Conservation (phyloP, 2,888 invertebrate species). For the Toxonevra muliebris region DNA sequence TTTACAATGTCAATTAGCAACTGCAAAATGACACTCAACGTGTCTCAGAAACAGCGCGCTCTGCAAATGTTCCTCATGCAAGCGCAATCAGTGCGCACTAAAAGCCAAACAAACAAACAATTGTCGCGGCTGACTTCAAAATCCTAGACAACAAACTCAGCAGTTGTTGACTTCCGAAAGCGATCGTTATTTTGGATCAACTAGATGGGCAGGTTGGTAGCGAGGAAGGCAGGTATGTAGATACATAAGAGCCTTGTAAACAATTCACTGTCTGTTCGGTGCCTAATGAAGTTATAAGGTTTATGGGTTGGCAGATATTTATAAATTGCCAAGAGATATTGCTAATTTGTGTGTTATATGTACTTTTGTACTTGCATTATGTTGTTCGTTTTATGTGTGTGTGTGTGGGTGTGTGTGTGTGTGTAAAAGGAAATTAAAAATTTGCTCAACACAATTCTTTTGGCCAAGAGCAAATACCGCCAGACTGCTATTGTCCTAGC, state of each 20-base stretch:
- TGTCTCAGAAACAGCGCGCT: constrained; percentile 39
- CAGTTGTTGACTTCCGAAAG: constrained; percentile 15
- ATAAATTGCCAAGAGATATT: not conserved
- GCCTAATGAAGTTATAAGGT: not conserved
- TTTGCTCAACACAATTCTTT: too few relatives aligned
- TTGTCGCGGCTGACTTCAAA: constrained; percentile 29
- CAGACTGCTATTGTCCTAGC: too few relatives aligned
- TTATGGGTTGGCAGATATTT: not conserved
- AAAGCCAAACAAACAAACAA: constrained; percentile 39
- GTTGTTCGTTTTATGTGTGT: too few relatives aligned
- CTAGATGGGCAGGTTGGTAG: not conserved
- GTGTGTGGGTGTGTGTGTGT: too few relatives aligned
- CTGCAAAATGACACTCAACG: constrained; percentile 64
- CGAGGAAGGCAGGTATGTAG: not conserved
- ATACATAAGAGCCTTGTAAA: not conserved
- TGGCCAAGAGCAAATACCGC: too few relatives aligned
- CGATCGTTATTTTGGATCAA: not conserved
- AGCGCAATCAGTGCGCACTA: constrained; percentile 60
- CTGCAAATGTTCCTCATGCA: constrained; percentile 36
- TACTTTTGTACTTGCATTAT: too few relatives aligned
- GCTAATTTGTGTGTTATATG: not conserved
- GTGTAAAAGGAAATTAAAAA: too few relatives aligned
- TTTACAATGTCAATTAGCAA: constrained; percentile 65
- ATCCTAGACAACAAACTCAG: constrained; percentile 31
- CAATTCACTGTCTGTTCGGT: not conserved